Percentiles rank a stretch among this genome's conserved stretches.
Evolutionary conservation across 2,797 vertebrate species (phyloP).

Genomic region (Argya squamiceps): DNA sequence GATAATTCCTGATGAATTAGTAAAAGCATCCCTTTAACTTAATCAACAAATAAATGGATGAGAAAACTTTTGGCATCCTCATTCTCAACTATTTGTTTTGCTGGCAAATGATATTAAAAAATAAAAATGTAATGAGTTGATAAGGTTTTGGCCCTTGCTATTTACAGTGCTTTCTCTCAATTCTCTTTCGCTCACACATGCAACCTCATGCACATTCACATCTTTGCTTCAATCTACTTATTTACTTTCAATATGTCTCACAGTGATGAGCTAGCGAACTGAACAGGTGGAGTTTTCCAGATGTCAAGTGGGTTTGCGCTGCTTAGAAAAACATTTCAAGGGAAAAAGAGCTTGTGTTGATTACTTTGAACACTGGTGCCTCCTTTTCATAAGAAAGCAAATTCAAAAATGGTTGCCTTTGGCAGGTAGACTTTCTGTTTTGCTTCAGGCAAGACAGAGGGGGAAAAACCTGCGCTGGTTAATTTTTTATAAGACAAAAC

Average conservation of each 20-base stretch:
- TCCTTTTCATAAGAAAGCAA: not conserved
- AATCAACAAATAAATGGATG: not conserved
- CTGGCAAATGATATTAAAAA: not conserved
- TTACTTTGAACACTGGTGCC: not conserved
- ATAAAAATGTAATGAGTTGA: not conserved
- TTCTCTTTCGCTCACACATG: not conserved
- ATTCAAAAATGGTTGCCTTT: conserved; percentile 48
- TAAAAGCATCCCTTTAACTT: not conserved
- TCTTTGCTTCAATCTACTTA: not conserved
- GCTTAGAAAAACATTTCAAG: not conserved
- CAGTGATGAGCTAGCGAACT: not conserved
- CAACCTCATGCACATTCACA: not conserved
- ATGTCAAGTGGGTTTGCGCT: not conserved
- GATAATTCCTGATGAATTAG: not conserved
- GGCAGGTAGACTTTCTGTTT: conserved; percentile 71
- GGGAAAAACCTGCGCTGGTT: not conserved
- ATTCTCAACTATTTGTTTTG: not conserved
- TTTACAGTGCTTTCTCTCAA: not conserved
- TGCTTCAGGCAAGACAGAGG: conserved; percentile 60
- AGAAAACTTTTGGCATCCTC: not conserved
- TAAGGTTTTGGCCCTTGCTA: not conserved
- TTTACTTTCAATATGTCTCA: not conserved
- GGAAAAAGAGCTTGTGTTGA: not conserved
- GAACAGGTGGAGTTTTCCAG: not conserved
- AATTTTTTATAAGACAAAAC: conserved; percentile 55